Percentiles rank a stretch among this genome's conserved stretches.
phyloP scores from a whole-genome alignment of 2,797 vertebrate species.

The Astyanax mexicanus region DNA sequence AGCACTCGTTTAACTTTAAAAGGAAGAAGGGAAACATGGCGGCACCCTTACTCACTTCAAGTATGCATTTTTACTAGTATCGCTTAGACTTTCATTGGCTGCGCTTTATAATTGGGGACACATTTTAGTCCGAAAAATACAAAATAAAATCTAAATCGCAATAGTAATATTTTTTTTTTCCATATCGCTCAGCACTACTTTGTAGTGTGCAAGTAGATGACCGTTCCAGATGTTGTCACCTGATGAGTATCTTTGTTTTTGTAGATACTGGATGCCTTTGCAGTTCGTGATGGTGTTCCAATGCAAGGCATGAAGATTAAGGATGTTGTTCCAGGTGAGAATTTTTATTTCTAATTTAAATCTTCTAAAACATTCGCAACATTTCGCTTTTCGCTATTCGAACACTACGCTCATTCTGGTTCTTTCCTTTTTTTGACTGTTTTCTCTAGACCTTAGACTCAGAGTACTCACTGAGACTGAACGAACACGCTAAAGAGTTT shows the following conservation, averaged over 20 bases:
- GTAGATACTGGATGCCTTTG: constrained; percentile 82
- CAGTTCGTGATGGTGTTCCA: constrained; percentile 77
- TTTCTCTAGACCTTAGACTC: constrained; percentile 35
- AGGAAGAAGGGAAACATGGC: no score
- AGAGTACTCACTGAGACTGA: constrained; percentile 10
- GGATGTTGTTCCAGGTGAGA: constrained; percentile 83
- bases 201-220: background rate
- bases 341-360: constrained; percentile 57
- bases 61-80: no score
- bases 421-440: constrained; percentile 68
- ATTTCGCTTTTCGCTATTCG: constrained; percentile 75
- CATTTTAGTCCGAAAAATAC: no score
- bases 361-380: constrained; percentile 66
- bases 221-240: background rate
- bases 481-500: constrained; percentile 22
- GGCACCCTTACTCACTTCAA: no score
- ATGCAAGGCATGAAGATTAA: constrained; percentile 84
- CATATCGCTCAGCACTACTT: no score
- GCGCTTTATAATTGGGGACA: no score
- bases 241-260: constrained; percentile 21
- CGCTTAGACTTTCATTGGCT: no score
- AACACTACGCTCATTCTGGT: constrained; percentile 68
- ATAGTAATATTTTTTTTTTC: no score
- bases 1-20: no score
- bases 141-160: no score